Percentiles rank a stretch among this genome's conserved stretches.
Conservation (phyloP, 2,113 vertebrate species). For the Himantopus leucocephalus region DNA sequence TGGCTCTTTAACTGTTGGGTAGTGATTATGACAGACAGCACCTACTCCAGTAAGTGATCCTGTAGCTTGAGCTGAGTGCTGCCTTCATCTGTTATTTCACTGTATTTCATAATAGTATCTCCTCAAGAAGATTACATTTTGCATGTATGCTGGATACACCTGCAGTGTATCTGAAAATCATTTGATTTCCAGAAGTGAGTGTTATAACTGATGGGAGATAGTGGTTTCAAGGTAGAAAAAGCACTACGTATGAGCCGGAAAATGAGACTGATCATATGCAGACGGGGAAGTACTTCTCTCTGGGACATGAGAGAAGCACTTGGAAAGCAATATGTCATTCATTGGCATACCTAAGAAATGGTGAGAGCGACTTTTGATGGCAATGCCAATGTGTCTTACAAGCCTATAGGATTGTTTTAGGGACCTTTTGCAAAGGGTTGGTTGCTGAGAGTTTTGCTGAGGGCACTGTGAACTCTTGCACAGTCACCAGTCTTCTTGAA, state of each 20-base stretch:
- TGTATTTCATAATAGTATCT: background rate
- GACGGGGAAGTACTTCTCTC: background rate
- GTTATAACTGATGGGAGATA: background rate
- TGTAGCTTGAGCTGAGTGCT: background rate
- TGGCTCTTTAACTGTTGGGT: background rate
- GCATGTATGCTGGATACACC: background rate
- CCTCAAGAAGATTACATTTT: background rate
- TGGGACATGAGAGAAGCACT: background rate
- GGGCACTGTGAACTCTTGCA: background rate
- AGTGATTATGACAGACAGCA: background rate
- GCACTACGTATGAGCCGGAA: background rate
- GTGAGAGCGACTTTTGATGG: background rate
- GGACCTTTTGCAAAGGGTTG: background rate
- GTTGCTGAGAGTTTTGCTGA: background rate
- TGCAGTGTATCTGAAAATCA: background rate
- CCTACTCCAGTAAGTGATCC: background rate
- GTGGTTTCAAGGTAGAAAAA: background rate
- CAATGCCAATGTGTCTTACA: rapidly evolving
- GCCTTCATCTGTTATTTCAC: background rate
- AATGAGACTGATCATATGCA: background rate
- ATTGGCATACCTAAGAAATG: background rate
- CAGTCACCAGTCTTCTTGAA: background rate
- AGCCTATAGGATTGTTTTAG: background rate
- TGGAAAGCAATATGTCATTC: background rate
- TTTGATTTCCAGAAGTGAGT: background rate